Conservation (phyloP, 2,113 vertebrate species). For the Myocastor coypus region DNA sequence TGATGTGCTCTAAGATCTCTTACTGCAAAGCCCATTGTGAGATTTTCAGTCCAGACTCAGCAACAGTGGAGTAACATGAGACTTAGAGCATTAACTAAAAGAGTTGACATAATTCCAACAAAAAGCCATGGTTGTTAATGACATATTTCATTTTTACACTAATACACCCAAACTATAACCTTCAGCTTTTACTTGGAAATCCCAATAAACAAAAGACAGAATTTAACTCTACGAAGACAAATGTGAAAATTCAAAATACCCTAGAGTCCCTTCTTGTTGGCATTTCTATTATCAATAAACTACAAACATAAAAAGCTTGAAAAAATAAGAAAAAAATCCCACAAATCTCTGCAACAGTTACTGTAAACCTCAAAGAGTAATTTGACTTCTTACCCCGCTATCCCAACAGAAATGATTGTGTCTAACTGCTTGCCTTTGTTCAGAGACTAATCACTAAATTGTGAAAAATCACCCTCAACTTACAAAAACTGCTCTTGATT, state of each 20-base stretch:
- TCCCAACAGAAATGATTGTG: constrained; percentile 82
- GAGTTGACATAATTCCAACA: constrained; percentile 26
- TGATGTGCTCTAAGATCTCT: not conserved
- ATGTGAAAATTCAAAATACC: constrained; percentile 52
- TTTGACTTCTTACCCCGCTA: constrained; percentile 82
- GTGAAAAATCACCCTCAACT: constrained; percentile 91
- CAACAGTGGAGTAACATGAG: not conserved
- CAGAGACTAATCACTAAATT: constrained; percentile 88
- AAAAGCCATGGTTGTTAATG: constrained; percentile 71
- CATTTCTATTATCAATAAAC: constrained; percentile 60
- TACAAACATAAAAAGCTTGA: constrained; percentile 48
- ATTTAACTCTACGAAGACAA: constrained; percentile 59
- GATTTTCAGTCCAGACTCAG: not conserved
- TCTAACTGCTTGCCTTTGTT: constrained; percentile 88
- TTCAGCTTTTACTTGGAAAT: constrained; percentile 81
- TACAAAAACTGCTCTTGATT: constrained; percentile 92
- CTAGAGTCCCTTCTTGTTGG: not conserved
- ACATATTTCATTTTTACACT: constrained; percentile 68
- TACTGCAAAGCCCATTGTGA: not conserved
- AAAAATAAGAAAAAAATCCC: constrained; percentile 44
- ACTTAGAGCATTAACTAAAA: constrained; percentile 38
- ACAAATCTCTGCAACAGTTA: constrained; percentile 63
- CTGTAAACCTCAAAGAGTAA: constrained; percentile 80
- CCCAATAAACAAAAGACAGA: constrained; percentile 69
- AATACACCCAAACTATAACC: constrained; percentile 67